Conservation (phyloP, 2,797 vertebrate genomes). For the Jordanella pulchra region DNA sequence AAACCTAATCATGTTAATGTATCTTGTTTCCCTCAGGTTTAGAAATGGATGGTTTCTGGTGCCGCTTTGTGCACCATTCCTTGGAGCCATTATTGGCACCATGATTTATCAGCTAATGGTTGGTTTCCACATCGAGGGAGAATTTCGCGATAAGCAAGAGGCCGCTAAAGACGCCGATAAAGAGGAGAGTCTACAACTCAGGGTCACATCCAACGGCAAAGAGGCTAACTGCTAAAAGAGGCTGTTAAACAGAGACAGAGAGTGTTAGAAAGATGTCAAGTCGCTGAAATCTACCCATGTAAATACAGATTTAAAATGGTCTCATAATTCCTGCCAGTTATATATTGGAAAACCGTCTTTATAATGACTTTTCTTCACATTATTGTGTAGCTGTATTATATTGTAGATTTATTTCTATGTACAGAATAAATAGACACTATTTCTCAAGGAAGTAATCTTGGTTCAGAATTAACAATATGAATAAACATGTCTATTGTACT, state of each 20-base stretch:
- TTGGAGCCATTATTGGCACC: conserved; percentile 87
- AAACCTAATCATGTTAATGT: neutral
- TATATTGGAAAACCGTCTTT: conserved; percentile 7
- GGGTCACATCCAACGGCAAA: conserved; percentile 72
- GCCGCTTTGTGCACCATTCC: conserved; percentile 88
- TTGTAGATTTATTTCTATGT: conserved; percentile 42
- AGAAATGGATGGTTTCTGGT: conserved; percentile 91
- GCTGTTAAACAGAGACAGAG: conserved; percentile 59
- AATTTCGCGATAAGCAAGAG: conserved; percentile 72
- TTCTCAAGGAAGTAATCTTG: conserved; percentile 62
- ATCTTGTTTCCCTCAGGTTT: conserved; percentile 63
- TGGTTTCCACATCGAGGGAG: conserved; percentile 89
- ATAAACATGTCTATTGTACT: conserved; percentile 42
- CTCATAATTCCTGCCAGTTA: conserved; percentile 16
- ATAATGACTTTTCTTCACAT: conserved; percentile 21
- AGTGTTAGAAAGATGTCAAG: neutral
- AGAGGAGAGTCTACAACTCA: conserved; percentile 84
- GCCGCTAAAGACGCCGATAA: conserved; percentile 50
- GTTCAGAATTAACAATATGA: conserved; percentile 30
- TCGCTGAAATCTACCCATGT: conserved; percentile 23
- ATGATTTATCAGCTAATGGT: conserved; percentile 93
- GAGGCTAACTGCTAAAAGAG: neutral
- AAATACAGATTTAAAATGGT: conserved; percentile 30
- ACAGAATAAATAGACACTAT: conserved; percentile 18
- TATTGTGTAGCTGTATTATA: conserved; percentile 45